phyloP scores from a whole-genome alignment of 1,140 invertebrate species.

The Eurytemora carolleeae region DNA sequence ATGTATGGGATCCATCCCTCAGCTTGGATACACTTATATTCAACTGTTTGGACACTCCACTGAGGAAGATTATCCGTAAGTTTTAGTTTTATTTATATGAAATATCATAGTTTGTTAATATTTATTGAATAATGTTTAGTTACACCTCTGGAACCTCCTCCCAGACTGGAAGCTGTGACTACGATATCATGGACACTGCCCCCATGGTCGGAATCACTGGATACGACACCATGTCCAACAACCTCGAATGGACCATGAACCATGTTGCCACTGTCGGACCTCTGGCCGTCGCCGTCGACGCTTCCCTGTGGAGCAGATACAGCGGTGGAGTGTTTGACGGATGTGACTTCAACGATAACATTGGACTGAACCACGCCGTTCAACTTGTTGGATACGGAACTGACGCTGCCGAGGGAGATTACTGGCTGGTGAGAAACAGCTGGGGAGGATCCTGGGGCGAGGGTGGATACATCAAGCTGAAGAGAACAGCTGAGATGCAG shows the following conservation, averaged over 20 bases:
- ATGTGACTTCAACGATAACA: constrained; percentile 5
- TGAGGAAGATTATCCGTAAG: not conserved
- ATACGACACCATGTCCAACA: not conserved
- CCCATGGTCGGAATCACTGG: not conserved
- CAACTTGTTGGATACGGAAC: constrained; percentile 24
- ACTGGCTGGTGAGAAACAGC: constrained; percentile 38
- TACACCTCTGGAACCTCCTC: not conserved
- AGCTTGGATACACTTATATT: constrained; percentile 5
- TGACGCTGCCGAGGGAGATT: constrained; percentile 23
- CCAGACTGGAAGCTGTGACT: not conserved
- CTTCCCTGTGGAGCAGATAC: constrained; percentile 17
- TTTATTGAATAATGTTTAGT: no score
- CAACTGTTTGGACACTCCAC: not conserved
- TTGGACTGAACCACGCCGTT: constrained; percentile 32
- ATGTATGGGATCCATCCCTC: constrained; percentile 8
- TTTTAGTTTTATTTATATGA: no score
- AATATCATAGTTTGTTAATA: no score
- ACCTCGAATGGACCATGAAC: not conserved
- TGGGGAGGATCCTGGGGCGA: constrained; percentile 29
- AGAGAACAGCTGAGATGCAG: constrained; percentile 26
- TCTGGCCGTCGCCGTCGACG: constrained; percentile 10
- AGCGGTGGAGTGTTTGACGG: constrained; percentile 7
- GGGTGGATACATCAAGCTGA: constrained; percentile 34
- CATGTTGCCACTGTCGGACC: constrained; percentile 15
- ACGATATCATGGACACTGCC: not conserved